These are phyloP conservation scores for Nomada hirtipes DNA, from an alignment of 2,888 invertebrate species.

Conservation along the genomic window DNA sequence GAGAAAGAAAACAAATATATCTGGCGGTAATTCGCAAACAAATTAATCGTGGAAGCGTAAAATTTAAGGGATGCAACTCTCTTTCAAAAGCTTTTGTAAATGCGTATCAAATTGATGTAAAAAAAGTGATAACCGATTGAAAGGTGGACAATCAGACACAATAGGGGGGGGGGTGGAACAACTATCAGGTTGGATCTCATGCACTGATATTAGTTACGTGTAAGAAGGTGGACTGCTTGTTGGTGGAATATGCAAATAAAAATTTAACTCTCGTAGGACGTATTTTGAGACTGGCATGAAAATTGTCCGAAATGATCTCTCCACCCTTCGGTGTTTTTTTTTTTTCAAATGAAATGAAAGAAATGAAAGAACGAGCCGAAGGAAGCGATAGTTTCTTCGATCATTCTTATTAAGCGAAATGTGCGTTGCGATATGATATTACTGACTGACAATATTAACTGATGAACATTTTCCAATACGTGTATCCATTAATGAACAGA, in stretches of 20 bases:
- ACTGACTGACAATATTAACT: background rate
- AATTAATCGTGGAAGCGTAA: conserved; percentile 45
- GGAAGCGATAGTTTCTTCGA: conserved; percentile 25
- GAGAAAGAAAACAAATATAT: background rate
- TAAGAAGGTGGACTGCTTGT: conserved; percentile 70
- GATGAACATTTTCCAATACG: conserved; percentile 17
- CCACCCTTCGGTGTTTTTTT: conserved; percentile 64
- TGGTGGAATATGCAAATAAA: conserved; percentile 55
- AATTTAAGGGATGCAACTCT: conserved; percentile 58
- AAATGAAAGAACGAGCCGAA: conserved; percentile 45
- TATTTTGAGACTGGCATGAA: conserved; percentile 19
- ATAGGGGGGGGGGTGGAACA: background rate
- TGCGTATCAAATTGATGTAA: conserved; percentile 31
- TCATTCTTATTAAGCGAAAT: conserved; percentile 16
- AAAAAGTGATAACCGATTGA: conserved; percentile 11
- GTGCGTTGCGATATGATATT: conserved; percentile 16
- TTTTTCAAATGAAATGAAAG: conserved; percentile 53
- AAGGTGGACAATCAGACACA: conserved; percentile 46
- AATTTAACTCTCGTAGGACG: conserved; percentile 14
- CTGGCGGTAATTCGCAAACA: background rate
- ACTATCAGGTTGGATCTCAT: conserved; percentile 48
- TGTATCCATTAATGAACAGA: conserved; percentile 14
- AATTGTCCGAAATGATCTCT: conserved; percentile 66
- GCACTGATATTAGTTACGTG: conserved; percentile 64
- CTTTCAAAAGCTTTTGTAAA: conserved; percentile 52